Evolutionary conservation across 2,888 invertebrate species (phyloP), one percentile per base, ranked within the genome.

Genomic region (Hirtodrosophila alboralis): DNA sequence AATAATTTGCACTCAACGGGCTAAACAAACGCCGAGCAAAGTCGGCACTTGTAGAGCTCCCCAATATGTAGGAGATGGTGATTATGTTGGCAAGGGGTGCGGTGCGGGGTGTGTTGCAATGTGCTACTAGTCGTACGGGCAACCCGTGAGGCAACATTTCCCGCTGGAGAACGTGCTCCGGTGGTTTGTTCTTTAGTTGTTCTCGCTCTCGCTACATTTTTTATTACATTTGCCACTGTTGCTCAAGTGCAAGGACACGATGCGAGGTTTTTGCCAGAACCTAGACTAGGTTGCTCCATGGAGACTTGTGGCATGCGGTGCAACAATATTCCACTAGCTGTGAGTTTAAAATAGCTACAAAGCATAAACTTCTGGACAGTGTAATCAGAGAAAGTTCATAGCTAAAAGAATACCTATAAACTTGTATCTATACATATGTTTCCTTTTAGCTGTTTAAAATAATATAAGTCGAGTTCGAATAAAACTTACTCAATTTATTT

Each of bases 1-100:
- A 83, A 83, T 85, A 85, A 83, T 83, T 83, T 83, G 83, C 85
- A 76, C 75, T 84, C 84, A 64, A 61, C 73, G 66, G 61, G 48
- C 38, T 66, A 71, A 68, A 79, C 79, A 79, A 84, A 72, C 66
- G 63, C 69, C 62, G 65, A 37, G 64, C 62, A 62, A 66, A 56
- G 58, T 61, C 69, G 72, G 81, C 78, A 73, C 80, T 76, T 84
- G 80, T 84, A 40, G 73, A 60, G 68, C 65, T 40, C 37, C 37
- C 56, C 61, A 47, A 6, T 33, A 14, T 9, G 10, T 13, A n/a
- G 10, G 28, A 28, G 2, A 3, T 21, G 18, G 18, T 4, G 5
- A 21, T 21, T 18, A 28, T 6, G 12, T 41, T 8, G 12, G 13
- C 8, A 7, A 8, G 16, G n/a, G 6, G 8, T 13, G 1, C 3